Conservation (phyloP, 2,888 invertebrate species). For the Clostera curtula region DNA sequence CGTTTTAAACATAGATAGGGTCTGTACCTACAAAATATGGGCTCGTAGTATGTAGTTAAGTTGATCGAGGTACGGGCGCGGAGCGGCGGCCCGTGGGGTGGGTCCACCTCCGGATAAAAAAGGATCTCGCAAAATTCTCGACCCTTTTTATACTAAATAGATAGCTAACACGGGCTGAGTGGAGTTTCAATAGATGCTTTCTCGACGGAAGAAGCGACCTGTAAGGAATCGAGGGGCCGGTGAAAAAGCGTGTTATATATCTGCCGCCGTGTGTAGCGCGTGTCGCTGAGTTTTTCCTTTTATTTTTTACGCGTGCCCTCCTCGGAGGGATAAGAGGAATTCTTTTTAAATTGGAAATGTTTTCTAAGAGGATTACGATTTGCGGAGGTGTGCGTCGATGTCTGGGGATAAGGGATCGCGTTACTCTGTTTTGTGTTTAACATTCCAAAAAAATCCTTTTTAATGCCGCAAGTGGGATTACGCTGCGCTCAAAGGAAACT, state of each 20-base stretch:
- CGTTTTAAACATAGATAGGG: conserved; percentile 19
- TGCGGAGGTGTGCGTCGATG: conserved; percentile 62
- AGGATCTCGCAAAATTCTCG: conserved; percentile 68
- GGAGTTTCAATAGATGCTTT: conserved; percentile 75
- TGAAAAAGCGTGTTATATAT: conserved; percentile 48
- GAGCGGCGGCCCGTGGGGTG: conserved; percentile 27
- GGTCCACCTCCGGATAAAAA: conserved; percentile 63
- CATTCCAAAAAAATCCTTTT: conserved; percentile 38
- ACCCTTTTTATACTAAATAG: conserved; percentile 76
- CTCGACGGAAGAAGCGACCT: conserved; percentile 71
- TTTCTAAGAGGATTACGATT: conserved; percentile 75
- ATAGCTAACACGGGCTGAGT: conserved; percentile 74
- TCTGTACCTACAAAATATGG: conserved; percentile 19
- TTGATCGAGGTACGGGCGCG: conserved; percentile 15
- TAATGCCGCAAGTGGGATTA: conserved; percentile 32
- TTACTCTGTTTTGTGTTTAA: conserved; percentile 52
- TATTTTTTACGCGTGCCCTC: conserved; percentile 72
- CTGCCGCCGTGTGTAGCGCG: conserved; percentile 38
- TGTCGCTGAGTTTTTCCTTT: conserved; percentile 68
- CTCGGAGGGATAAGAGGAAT: conserved; percentile 69
- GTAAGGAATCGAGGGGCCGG: conserved; percentile 66
- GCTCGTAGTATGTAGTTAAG: conserved; percentile 13
- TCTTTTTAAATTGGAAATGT: conserved; percentile 76
- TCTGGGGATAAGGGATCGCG: conserved; percentile 56
- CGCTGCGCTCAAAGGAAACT: conserved; percentile 16